Base-by-base conservation (phyloP, 2,113 vertebrate species). In the Pangasianodon hypophthalmus region DNA sequence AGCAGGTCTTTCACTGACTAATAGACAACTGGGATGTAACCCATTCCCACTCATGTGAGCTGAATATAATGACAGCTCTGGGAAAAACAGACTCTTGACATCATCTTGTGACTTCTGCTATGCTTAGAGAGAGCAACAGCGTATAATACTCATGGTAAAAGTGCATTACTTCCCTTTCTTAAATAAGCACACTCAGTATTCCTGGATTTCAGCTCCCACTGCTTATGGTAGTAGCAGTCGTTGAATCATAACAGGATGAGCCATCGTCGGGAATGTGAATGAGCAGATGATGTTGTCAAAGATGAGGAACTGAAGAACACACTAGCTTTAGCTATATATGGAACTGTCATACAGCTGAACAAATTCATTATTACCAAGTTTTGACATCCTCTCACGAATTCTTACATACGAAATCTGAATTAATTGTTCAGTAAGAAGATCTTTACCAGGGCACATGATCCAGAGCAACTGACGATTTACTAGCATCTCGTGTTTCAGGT, bases 201-300 rank as follows among this genome's bases (percentile, higher is more conserved):
- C 26, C 16, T 24, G 56, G 86, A 58, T 48, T 87, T 62, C 86
- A 69, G 1, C 60, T 44, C 71, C 54, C 54, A 50, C 41, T 87
- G 54, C 19, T 52, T 54, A 29, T 71, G 69, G 54, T 62, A 73
- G 46, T 75, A 88, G 56, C 54, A 84, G 46, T 75, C 60, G 18
- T 79, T 84, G 50, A 88, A 67, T 85, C 44, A 50, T 88, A 54
- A 88, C 73, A 75, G 29, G 58, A 41, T 56, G 54, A 89, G 48
- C 4, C 85, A 87, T 75, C 77, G 67, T 67, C 26, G 41, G 73
- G 62, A 89, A 75, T 8, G 67, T 77, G 71, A 87, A 73, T 73
- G 85, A 89, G 71, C 90, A 89, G 90, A 87, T 81, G 88, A 89
- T 87, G 88, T 44, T 64, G 75, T 64, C 18, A 52, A 52, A 88